Conservation (phyloP, 2,113 vertebrate genomes). For the Vulpes lagopus region DNA sequence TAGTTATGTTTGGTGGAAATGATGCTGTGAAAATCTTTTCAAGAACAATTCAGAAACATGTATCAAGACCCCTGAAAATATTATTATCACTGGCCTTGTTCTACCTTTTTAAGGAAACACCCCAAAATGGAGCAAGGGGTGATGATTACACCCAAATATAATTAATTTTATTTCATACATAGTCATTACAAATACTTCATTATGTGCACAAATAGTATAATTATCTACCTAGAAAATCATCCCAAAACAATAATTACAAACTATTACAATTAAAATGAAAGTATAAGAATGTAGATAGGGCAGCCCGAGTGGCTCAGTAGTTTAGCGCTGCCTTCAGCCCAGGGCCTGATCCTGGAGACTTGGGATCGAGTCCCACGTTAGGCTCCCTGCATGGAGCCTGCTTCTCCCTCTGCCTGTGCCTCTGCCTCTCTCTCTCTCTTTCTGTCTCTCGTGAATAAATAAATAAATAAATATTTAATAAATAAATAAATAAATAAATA, state of each 20-base stretch:
- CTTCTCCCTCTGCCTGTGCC: background rate
- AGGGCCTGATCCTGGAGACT: background rate
- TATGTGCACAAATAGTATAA: background rate
- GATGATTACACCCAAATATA: background rate
- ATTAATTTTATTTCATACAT: background rate
- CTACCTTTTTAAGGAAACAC: background rate
- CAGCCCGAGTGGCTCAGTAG: rapidly evolving
- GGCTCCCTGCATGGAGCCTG: background rate
- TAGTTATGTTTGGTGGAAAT: background rate
- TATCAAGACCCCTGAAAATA: background rate
- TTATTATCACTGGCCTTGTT: background rate
- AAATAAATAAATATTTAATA: background rate
- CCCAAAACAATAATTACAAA: background rate
- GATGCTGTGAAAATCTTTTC: background rate
- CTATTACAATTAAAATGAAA: background rate
- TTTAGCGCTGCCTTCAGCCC: background rate
- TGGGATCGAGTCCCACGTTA: background rate
- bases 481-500: background rate
- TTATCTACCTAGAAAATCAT: background rate
- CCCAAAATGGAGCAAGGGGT: background rate
- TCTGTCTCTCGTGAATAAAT: background rate
- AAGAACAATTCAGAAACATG: background rate
- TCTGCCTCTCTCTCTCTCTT: background rate
- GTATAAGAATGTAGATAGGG: background rate
- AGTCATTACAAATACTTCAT: background rate